Base-by-base conservation (phyloP, 2,888 invertebrate genomes). In the Taphrorychus bicolor region DNA sequence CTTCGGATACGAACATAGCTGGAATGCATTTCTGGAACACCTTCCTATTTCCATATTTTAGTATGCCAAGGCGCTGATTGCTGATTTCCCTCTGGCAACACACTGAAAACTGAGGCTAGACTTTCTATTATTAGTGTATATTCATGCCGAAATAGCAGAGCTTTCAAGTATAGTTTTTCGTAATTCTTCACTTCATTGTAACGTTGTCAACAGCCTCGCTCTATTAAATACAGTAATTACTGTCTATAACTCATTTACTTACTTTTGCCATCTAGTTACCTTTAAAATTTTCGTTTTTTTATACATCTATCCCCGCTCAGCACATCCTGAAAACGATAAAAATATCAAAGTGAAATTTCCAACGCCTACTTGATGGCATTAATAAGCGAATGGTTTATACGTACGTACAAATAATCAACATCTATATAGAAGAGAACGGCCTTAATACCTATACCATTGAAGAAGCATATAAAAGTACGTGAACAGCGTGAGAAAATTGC, bases 1-100 rank as follows among this genome's bases (percentile, higher is more conserved):
- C 32, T 32, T 32, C 23, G 59, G 45, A 65, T 45, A 45, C 63
- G 58, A 64, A 64, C 58, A 19, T 53, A 59, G 41, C 48, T 65
- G 51, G n/a, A 59, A 65, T 65, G 65, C 65, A 59, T 59, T 65
- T 65, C 54, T 53, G 54, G 59, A 65, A 52, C 65, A 65, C 59
- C 65, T 54, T 45, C 65, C 52, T 19, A 65, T 65, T 65, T 54
- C 65, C 65, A 65, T 65, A 65, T 65, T 65, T 65, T 59, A 65
- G 65, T 59, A 65, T 65, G 59, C 65, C 41, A 65, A 65, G 65
- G 65, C 65, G 24, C 32, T 53, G 57, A 58, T 56, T 58, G 32
- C 32, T 32, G 32, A 32, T 32, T 32, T 32, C 32, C 32, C 32
- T 11, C 32, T 32, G 32, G 32, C 32, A 32, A 32, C 32, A 9